These are phyloP conservation scores for Fragum sueziense DNA, from an alignment of 2,888 invertebrate species.

Conservation along the genomic window DNA sequence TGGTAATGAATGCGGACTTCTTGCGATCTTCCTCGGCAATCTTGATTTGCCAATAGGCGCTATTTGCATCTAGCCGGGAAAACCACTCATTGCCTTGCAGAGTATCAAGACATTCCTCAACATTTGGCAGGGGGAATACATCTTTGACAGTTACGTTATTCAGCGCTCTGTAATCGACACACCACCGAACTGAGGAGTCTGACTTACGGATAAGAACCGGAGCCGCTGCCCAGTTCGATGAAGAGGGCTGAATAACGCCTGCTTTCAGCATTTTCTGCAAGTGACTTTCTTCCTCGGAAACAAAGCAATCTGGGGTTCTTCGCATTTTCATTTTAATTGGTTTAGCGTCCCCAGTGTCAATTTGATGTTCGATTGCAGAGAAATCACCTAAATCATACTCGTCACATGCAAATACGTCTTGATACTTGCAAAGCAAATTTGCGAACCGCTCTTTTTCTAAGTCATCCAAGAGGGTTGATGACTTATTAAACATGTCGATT, in stretches of 20 bases:
- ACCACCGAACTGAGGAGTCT: constrained; percentile 45
- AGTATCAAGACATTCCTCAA: constrained; percentile 44
- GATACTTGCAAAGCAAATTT: constrained; percentile 13
- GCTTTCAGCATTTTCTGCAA: constrained; percentile 40
- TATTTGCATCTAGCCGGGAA: not conserved
- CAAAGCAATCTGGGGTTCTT: constrained; percentile 44
- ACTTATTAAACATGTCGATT: not conserved
- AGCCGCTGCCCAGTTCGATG: constrained; percentile 45
- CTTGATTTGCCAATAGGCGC: not conserved
- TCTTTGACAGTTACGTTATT: constrained; percentile 41
- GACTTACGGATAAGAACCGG: constrained; percentile 43
- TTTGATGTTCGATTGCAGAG: constrained; percentile 35
- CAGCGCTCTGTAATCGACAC: constrained; percentile 46
- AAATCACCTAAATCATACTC: constrained; percentile 42
- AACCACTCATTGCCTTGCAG: constrained; percentile 43
- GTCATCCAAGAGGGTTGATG: not conserved
- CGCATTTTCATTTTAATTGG: constrained; percentile 39
- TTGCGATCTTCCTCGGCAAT: constrained; percentile 10
- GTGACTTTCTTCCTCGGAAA: constrained; percentile 43
- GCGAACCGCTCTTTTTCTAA: not conserved
- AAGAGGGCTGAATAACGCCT: constrained; percentile 40
- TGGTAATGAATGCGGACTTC: constrained; percentile 35
- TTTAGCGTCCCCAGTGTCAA: constrained; percentile 32
- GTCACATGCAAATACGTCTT: constrained; percentile 40
- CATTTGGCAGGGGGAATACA: constrained; percentile 32